phyloP scores from a whole-genome alignment of 2,888 invertebrate genomes.

The Trilocha varians region DNA sequence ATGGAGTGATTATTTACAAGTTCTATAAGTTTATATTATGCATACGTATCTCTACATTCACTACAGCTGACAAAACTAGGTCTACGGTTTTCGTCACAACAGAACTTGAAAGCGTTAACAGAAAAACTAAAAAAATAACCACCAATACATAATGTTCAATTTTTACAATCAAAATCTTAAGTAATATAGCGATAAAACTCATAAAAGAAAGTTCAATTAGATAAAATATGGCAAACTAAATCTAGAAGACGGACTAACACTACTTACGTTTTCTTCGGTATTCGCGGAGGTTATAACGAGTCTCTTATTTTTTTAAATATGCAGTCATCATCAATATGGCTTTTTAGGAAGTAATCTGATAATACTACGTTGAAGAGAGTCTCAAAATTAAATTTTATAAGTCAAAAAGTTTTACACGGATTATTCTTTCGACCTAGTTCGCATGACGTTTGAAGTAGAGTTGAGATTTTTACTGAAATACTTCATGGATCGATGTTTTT shows the following conservation, averaged over 20 bases:
- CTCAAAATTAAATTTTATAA: constrained; percentile 29
- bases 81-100: constrained; percentile 31
- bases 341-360: constrained; percentile 22
- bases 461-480: constrained; percentile 9
- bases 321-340: constrained; percentile 33
- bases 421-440: constrained; percentile 61
- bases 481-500: no score
- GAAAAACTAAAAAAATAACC: constrained; percentile 7
- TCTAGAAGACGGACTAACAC: constrained; percentile 33
- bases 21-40: constrained; percentile 10
- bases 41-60: constrained; percentile 32
- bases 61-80: constrained; percentile 39
- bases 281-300: constrained; percentile 32
- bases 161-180: constrained; percentile 18
- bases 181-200: constrained; percentile 23
- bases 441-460: constrained; percentile 43
- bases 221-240: constrained; percentile 66
- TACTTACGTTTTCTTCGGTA: constrained; percentile 47
- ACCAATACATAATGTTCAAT: constrained; percentile 16
- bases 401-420: constrained; percentile 37
- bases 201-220: constrained; percentile 49
- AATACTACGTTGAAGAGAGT: constrained; percentile 25
- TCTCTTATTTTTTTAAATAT: constrained; percentile 27
- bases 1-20: not conserved
- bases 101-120: constrained; percentile 9